A percentile compares a stretch with the other conserved stretches of the same genome.
Evolutionary conservation across 2,888 invertebrate species (phyloP).

Genomic region (Dolichomitus sp.): DNA sequence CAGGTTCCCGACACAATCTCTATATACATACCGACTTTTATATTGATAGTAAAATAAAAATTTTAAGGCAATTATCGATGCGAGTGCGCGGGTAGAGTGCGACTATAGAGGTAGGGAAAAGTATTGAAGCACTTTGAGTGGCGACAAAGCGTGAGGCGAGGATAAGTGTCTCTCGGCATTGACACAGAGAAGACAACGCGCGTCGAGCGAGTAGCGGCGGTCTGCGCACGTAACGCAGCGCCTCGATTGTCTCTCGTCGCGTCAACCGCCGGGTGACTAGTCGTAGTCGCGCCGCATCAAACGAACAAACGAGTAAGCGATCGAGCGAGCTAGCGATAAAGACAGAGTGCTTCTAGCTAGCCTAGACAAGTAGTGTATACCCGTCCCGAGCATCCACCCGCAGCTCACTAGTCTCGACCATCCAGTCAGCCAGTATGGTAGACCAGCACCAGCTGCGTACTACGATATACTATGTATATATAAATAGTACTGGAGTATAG

Average conservation of each 20-base stretch:
- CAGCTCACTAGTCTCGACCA: neutral
- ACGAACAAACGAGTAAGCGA: neutral
- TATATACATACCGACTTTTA: no score
- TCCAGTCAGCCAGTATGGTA: neutral
- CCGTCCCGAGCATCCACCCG: neutral
- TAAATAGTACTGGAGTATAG: constrained; percentile 26
- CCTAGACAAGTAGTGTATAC: constrained; percentile 8
- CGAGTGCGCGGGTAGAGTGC: no score
- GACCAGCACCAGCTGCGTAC: neutral
- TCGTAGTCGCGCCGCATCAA: neutral
- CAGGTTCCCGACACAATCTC: no score
- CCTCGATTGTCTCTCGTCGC: constrained; percentile 22
- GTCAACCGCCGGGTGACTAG: neutral
- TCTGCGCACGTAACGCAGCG: constrained; percentile 5
- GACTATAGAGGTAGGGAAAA: constrained; percentile 1
- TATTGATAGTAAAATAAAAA: no score
- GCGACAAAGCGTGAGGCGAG: constrained; percentile 44
- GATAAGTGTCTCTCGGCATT: constrained; percentile 56
- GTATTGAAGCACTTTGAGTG: constrained; percentile 40
- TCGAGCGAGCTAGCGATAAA: neutral
- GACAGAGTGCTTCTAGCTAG: neutral
- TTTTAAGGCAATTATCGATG: no score
- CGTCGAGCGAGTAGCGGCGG: constrained; percentile 1
- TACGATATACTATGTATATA: neutral
- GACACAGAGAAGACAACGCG: constrained; percentile 46